Evolutionary conservation across 2,797 vertebrate genomes (phyloP).

Genomic region (Thaleichthys pacificus): DNA sequence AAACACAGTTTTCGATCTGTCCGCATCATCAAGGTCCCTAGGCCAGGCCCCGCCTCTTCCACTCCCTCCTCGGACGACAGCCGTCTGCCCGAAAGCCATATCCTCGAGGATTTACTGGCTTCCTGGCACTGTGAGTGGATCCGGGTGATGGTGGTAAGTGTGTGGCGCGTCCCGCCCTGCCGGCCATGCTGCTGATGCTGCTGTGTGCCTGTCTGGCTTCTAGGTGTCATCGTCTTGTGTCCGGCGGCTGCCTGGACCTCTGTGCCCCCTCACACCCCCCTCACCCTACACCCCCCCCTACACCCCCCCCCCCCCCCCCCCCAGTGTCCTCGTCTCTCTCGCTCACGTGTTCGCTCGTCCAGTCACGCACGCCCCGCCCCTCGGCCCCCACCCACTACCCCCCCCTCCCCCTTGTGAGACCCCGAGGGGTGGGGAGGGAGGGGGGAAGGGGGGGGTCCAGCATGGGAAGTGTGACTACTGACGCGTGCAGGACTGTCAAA

Average conservation of each 20-base stretch:
- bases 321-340: constrained; percentile 4
- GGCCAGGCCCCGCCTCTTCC: constrained; percentile 59
- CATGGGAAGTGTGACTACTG: not conserved
- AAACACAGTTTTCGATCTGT: constrained; percentile 56
- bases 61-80: constrained; percentile 63
- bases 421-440: no score
- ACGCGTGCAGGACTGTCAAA: no score
- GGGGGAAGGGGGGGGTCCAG: not conserved
- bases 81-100: constrained; percentile 76
- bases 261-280: not conserved
- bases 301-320: no score
- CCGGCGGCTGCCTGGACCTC: not conserved
- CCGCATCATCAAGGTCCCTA: constrained; percentile 76
- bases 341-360: not conserved
- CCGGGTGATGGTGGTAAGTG: constrained; percentile 82
- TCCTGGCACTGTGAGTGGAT: constrained; percentile 86
- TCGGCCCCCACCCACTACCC: no score
- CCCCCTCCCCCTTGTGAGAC: no score
- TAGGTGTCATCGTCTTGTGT: constrained; percentile 13
- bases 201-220: constrained; percentile 22
- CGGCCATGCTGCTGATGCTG: not conserved
- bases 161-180: constrained; percentile 14
- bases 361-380: no score
- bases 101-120: constrained; percentile 83
- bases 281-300: no score